A percentile compares a stretch with the other conserved stretches of the same genome.
These are phyloP conservation scores for Tinamus guttatus DNA, from an alignment of 2,113 vertebrate genomes.

Conservation along the genomic window DNA sequence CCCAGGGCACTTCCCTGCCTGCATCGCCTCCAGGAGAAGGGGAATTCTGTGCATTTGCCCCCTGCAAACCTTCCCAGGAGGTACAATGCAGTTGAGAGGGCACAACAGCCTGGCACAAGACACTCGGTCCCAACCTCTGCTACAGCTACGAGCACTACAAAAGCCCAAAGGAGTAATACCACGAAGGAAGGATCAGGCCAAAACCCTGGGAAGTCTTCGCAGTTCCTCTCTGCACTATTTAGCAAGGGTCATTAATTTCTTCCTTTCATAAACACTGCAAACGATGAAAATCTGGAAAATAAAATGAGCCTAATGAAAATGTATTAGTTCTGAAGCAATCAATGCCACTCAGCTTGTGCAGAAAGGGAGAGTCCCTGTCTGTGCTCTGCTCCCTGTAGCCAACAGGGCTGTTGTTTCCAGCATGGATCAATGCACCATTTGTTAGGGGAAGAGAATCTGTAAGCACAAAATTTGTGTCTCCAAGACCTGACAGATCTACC, in stretches of 20 bases:
- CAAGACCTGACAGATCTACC: slow-evolving; percentile 11
- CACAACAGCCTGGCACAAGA: accelerated
- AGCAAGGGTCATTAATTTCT: slow-evolving; percentile 34
- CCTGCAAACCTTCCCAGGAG: neutral
- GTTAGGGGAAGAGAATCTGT: slow-evolving; percentile 12
- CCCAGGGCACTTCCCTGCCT: neutral
- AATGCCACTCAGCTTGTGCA: neutral
- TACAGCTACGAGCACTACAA: neutral
- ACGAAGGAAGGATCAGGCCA: neutral
- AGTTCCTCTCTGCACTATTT: neutral
- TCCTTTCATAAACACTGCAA: slow-evolving; percentile 57
- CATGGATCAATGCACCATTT: slow-evolving; percentile 37
- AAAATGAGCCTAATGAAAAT: slow-evolving; percentile 63
- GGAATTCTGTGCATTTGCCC: neutral
- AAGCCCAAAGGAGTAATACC: neutral
- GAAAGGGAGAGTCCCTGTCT: slow-evolving; percentile 21
- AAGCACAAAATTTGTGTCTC: neutral
- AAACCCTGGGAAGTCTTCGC: slow-evolving; percentile 8
- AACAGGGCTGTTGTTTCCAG: slow-evolving; percentile 50
- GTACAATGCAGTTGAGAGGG: accelerated
- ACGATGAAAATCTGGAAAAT: slow-evolving; percentile 47
- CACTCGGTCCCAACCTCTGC: neutral
- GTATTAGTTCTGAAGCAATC: slow-evolving; percentile 42
- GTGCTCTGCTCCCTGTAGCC: neutral
- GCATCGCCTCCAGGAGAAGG: neutral